phyloP scores from a whole-genome alignment of 1,140 invertebrate genomes.

The Hydropsyche tenuis region DNA sequence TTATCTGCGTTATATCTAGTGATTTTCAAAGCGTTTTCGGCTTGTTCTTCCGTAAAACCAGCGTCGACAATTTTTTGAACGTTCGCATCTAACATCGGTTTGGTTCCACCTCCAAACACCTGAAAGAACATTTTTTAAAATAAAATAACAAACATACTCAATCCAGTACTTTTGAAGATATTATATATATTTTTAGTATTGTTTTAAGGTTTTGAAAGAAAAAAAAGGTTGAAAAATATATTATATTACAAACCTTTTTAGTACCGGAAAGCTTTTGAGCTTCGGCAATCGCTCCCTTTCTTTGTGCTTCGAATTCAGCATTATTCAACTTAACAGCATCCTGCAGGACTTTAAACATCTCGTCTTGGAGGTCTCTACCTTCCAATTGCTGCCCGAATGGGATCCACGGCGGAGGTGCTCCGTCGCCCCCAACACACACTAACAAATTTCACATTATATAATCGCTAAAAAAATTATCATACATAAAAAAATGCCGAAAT shows the following conservation, averaged over 20 bases:
- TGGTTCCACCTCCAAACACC: slow-evolving; percentile 74
- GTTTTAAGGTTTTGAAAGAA: too few relatives aligned
- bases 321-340: slow-evolving; percentile 69
- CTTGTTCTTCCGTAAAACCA: slow-evolving; percentile 79
- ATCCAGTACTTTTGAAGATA: slow-evolving; percentile 31
- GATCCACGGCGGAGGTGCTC: slow-evolving; percentile 88
- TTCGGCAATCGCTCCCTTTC: slow-evolving; percentile 86
- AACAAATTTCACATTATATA: slow-evolving; percentile 33
- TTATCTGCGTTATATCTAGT: slow-evolving; percentile 77
- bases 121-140: slow-evolving; percentile 46
- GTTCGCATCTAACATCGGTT: slow-evolving; percentile 77
- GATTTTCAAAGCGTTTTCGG: slow-evolving; percentile 73
- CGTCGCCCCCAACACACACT: slow-evolving; percentile 68
- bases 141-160: too few relatives aligned
- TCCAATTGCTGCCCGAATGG: slow-evolving; percentile 83
- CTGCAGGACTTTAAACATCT: slow-evolving; percentile 75
- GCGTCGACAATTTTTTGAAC: slow-evolving; percentile 82
- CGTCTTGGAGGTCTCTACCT: slow-evolving; percentile 65
- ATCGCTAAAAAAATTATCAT: neutral
- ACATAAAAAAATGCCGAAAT: neutral
- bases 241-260: slow-evolving; percentile 66
- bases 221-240: slow-evolving; percentile 22
- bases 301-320: slow-evolving; percentile 83
- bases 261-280: slow-evolving; percentile 78
- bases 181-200: too few relatives aligned